These are phyloP conservation scores for Odontesthes bonariensis DNA, from an alignment of 2,113 vertebrate genomes.

Conservation along the genomic window DNA sequence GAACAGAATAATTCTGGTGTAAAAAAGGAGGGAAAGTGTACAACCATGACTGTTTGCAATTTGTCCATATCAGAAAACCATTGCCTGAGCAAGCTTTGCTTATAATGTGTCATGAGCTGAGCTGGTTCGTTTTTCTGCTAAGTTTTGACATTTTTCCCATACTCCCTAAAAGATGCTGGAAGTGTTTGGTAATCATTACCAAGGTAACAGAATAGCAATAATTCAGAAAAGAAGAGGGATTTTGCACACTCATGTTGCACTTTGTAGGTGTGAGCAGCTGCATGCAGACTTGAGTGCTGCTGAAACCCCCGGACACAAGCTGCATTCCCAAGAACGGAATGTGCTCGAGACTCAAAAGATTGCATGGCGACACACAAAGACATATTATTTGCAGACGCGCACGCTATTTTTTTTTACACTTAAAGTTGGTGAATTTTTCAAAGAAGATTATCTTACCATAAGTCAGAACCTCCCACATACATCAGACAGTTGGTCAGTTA, in stretches of 20 bases:
- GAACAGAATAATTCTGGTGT: neutral
- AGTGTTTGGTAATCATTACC: conserved; percentile 47
- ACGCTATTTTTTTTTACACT: neutral
- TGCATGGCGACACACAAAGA: too few species aligned
- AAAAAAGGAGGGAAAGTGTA: neutral
- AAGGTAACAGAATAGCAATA: conserved; percentile 55
- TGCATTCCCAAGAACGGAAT: conserved; percentile 22
- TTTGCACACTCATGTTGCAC: conserved; percentile 52
- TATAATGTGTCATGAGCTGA: conserved; percentile 2
- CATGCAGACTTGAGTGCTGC: conserved; percentile 48
- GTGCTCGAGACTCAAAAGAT: neutral
- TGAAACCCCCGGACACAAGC: conserved; percentile 36
- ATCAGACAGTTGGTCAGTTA: neutral
- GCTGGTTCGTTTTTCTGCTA: neutral
- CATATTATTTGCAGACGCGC: neutral
- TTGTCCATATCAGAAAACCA: neutral
- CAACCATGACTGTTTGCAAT: neutral
- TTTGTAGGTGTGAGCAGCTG: conserved; percentile 52
- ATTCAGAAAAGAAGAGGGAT: conserved; percentile 55
- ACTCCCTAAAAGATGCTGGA: conserved; percentile 37
- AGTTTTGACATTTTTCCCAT: conserved; percentile 35
- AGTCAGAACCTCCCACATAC: neutral
- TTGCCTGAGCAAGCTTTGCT: neutral
- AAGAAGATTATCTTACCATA: neutral
- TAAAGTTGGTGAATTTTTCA: neutral